Evolutionary conservation across 1,140 invertebrate species (phyloP).

Genomic region (Drosophila cardini): DNA sequence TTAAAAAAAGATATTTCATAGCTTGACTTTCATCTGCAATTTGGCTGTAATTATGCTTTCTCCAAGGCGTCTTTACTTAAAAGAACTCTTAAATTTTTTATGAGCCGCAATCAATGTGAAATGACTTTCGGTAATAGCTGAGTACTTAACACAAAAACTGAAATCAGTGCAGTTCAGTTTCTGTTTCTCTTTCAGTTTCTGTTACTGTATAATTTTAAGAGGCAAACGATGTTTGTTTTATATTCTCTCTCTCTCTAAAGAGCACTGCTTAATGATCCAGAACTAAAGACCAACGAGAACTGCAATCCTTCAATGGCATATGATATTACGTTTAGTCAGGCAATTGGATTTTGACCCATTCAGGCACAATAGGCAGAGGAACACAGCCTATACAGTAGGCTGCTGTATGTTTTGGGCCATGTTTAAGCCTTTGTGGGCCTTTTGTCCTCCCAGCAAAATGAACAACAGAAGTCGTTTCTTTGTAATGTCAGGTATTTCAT

Average conservation of each 20-base stretch:
- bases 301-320: constrained; percentile 1
- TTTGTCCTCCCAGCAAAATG: constrained; percentile 13
- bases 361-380: neutral
- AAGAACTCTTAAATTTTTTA: constrained; percentile 64
- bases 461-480: constrained; percentile 27
- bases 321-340: constrained; percentile 6
- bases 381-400: neutral
- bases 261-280: constrained; percentile 32
- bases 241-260: neutral
- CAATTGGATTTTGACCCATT: constrained; percentile 28
- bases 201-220: constrained; percentile 27
- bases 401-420: neutral
- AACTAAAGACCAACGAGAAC: neutral
- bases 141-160: constrained; percentile 35
- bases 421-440: constrained; percentile 12
- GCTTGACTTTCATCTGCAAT: constrained; percentile 27
- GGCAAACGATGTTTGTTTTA: constrained; percentile 35
- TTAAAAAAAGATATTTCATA: constrained; percentile 28
- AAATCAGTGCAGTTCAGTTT: constrained; percentile 19
- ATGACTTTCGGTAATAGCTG: constrained; percentile 46
- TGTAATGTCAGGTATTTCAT: constrained; percentile 43
- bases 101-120: constrained; percentile 62
- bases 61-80: constrained; percentile 9
- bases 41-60: constrained; percentile 38
- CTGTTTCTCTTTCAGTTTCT: neutral